Evolutionary conservation across 1,140 invertebrate genomes (phyloP).

Genomic region (Saccostrea echinata): DNA sequence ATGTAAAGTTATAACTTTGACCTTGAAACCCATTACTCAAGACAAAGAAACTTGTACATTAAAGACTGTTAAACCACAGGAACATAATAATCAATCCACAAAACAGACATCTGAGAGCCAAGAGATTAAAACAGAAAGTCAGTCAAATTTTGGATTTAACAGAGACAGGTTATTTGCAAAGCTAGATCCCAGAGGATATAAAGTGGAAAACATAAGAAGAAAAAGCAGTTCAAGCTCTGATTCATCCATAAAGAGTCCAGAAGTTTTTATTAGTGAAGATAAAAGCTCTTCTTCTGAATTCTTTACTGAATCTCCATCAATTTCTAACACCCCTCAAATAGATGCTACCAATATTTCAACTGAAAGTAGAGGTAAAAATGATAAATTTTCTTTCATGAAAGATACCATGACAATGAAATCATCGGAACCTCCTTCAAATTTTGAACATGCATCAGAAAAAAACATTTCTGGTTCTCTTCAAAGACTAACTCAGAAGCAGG

Average conservation of each 20-base stretch:
- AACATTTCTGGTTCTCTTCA: not conserved
- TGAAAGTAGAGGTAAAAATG: not conserved
- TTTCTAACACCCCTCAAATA: not conserved
- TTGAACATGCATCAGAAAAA: not conserved
- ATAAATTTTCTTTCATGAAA: not conserved
- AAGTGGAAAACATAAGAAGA: not conserved
- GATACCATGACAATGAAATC: not conserved
- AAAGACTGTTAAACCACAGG: too few relatives aligned
- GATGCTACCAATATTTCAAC: not conserved
- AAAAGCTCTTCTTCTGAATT: not conserved
- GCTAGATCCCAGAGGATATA: not conserved
- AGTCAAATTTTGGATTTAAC: conserved; percentile 22
- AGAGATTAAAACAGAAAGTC: not conserved
- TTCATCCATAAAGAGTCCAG: not conserved
- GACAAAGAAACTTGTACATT: too few relatives aligned
- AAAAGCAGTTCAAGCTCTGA: conserved; percentile 16
- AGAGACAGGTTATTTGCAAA: not conserved
- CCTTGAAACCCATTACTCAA: not conserved
- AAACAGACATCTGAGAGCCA: not conserved
- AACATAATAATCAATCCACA: not conserved
- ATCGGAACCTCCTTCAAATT: not conserved
- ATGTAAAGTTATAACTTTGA: conserved; percentile 14
- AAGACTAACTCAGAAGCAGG: not conserved
- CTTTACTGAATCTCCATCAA: not conserved
- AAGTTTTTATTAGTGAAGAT: conserved; percentile 2